Conservation (phyloP, 2,797 vertebrate genomes). For the Crocodylus rhombifer region DNA sequence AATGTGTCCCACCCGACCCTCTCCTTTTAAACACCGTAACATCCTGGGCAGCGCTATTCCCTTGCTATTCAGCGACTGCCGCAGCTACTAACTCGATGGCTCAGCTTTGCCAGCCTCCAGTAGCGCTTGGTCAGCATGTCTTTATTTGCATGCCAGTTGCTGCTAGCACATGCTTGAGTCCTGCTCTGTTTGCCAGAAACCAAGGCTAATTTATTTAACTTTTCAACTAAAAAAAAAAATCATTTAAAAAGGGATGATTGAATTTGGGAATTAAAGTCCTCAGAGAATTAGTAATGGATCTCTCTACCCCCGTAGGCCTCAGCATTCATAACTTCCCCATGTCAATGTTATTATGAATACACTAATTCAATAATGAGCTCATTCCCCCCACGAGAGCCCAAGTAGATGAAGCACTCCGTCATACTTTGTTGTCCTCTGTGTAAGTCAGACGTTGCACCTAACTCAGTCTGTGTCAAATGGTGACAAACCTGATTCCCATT, state of each 20-base stretch:
- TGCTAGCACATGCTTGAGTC: slow-evolving; percentile 12
- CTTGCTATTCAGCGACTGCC: neutral
- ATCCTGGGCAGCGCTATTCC: neutral
- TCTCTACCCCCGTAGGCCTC: slow-evolving; percentile 59
- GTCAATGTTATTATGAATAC: slow-evolving; percentile 71
- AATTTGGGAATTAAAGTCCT: slow-evolving; percentile 73
- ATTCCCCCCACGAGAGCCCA: slow-evolving; percentile 64
- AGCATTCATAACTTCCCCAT: slow-evolving; percentile 51
- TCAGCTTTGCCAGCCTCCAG: neutral
- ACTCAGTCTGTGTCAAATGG: slow-evolving; percentile 19
- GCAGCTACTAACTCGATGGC: neutral
- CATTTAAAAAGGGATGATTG: slow-evolving; percentile 70
- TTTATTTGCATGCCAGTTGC: slow-evolving; percentile 16
- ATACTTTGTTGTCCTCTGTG: slow-evolving; percentile 59
- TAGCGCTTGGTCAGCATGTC: neutral
- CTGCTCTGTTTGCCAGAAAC: slow-evolving; percentile 62
- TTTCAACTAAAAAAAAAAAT: slow-evolving; percentile 63
- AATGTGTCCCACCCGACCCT: neutral
- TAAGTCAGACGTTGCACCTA: slow-evolving; percentile 1
- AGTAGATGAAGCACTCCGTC: slow-evolving; percentile 66
- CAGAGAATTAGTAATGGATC: slow-evolving; percentile 62
- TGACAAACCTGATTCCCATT: neutral
- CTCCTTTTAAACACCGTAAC: neutral
- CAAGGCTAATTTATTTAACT: slow-evolving; percentile 76
- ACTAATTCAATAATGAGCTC: slow-evolving; percentile 73